Percentiles rank a stretch among this genome's conserved stretches.
Conservation (phyloP, 2,113 vertebrate species). For the Phalacrocorax pelagicus region DNA sequence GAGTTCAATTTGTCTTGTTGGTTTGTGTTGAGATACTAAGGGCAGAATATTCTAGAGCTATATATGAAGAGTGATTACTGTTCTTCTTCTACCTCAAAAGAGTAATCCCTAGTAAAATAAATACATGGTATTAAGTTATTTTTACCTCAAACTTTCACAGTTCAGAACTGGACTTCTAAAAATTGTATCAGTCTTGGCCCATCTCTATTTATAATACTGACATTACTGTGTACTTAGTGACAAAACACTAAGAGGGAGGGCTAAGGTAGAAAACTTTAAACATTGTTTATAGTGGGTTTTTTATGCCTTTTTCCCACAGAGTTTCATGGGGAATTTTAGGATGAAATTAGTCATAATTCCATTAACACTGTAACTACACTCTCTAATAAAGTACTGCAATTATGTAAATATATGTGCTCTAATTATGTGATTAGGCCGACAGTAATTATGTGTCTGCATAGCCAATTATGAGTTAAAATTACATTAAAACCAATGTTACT, state of each 20-base stretch:
- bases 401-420: conserved; percentile 24
- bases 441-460: conserved; percentile 29
- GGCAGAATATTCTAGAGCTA: neutral
- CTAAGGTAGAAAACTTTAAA: neutral
- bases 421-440: conserved; percentile 34
- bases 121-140: neutral
- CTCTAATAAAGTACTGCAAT: conserved; percentile 35
- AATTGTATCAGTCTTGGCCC: neutral
- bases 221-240: neutral
- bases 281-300: neutral
- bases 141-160: neutral
- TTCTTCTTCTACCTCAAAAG: neutral
- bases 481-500: neutral
- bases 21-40: neutral
- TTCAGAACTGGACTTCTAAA: neutral
- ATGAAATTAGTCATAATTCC: neutral
- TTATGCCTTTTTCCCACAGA: neutral
- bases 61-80: neutral
- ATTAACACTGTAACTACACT: neutral
- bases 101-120: neutral
- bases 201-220: neutral
- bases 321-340: neutral
- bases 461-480: conserved; percentile 16
- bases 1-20: conserved; percentile 46
- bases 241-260: neutral